These are phyloP conservation scores for Ornithorhynchus anatinus DNA, from an alignment of 2,113 vertebrate species.

Conservation along the genomic window DNA sequence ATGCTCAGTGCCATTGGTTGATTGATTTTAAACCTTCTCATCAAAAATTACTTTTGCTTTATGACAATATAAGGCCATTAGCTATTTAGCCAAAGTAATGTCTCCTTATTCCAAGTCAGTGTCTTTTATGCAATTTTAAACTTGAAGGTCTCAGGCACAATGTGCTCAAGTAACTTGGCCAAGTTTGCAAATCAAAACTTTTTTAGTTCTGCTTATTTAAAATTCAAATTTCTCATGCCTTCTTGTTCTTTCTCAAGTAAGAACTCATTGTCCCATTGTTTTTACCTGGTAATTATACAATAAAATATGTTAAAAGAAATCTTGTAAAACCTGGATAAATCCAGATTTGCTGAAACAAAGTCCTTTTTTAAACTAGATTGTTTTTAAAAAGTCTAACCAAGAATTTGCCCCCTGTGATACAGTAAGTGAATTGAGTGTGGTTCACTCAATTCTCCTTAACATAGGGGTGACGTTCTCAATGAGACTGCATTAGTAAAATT, in stretches of 20 bases:
- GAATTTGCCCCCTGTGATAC: no score
- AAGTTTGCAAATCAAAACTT: slow-evolving; percentile 28
- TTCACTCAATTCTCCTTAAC: no score
- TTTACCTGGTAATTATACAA: background rate
- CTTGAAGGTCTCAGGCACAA: slow-evolving; percentile 20
- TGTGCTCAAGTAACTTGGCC: slow-evolving; percentile 28
- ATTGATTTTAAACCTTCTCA: no score
- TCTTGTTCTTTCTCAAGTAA: background rate
- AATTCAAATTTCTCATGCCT: slow-evolving; percentile 1
- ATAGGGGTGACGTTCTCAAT: no score
- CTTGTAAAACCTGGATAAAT: slow-evolving; percentile 10
- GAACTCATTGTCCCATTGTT: background rate
- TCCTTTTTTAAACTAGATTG: no score
- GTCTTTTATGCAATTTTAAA: slow-evolving; percentile 16
- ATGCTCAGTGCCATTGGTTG: no score
- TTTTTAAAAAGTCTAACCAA: no score
- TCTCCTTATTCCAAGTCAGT: background rate
- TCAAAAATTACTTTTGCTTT: slow-evolving; percentile 7
- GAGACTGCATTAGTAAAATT: no score
- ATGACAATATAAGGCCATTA: slow-evolving; percentile 18
- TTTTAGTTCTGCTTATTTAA: slow-evolving; percentile 40
- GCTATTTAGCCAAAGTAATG: slow-evolving; percentile 26
- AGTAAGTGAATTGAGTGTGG: no score
- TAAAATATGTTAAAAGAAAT: background rate
- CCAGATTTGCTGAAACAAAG: no score